phyloP scores from a whole-genome alignment of 2,888 invertebrate genomes.

The Tetrapedia diversipes region DNA sequence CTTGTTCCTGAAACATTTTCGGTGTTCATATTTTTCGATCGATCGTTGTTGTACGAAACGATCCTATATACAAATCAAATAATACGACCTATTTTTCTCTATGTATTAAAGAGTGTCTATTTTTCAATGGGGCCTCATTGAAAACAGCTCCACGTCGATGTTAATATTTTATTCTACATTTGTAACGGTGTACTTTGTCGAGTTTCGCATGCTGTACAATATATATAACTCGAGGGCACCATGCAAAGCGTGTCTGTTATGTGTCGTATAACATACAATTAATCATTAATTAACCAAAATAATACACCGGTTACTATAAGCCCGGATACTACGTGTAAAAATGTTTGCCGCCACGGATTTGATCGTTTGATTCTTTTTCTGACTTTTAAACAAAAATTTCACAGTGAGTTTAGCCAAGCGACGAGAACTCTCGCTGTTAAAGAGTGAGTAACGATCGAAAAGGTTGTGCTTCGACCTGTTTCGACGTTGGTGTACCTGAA shows the following conservation, averaged over 20 bases:
- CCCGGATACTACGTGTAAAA: conserved; percentile 2
- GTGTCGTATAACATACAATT: conserved; percentile 39
- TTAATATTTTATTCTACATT: conserved; percentile 34
- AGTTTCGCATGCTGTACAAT: conserved; percentile 49
- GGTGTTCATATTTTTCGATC: conserved; percentile 4
- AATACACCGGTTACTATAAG: conserved; percentile 29
- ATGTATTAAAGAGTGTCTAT: conserved; percentile 35
- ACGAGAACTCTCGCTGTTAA: not conserved
- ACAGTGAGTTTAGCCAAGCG: conserved; percentile 54
- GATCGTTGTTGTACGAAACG: conserved; percentile 11
- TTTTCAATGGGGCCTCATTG: conserved; percentile 31
- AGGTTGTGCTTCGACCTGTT: not conserved
- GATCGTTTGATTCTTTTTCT: too few species aligned
- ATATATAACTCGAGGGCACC: conserved; percentile 22
- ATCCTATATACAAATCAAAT: conserved; percentile 28
- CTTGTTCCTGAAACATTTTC: conserved; percentile 41
- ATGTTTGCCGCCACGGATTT: conserved; percentile 29
- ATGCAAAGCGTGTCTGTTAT: conserved; percentile 47
- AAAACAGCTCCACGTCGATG: conserved; percentile 13
- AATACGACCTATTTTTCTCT: conserved; percentile 51
- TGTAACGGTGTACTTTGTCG: conserved; percentile 21
- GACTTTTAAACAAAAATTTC: conserved; percentile 13
- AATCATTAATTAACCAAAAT: conserved; percentile 36
- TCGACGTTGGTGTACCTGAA: not conserved
- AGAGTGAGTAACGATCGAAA: not conserved